These are phyloP conservation scores for Phalacrocorax carbo DNA, from an alignment of 2,113 vertebrate genomes.

Conservation along the genomic window DNA sequence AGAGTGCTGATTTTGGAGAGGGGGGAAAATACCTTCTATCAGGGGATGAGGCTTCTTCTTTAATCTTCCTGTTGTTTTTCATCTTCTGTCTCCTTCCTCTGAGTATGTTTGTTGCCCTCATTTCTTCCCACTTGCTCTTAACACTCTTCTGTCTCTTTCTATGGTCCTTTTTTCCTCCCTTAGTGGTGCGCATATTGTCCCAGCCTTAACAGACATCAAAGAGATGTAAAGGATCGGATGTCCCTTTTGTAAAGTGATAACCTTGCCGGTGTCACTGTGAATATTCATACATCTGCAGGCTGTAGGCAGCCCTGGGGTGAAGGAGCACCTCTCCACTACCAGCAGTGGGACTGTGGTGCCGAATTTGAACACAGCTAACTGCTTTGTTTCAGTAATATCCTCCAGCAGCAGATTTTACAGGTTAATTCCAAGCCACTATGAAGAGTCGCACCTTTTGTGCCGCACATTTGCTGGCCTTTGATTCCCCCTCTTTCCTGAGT, in stretches of 20 bases:
- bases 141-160: background rate
- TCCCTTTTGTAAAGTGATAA: background rate
- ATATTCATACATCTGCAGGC: slow-evolving; percentile 5
- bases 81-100: background rate
- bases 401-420: slow-evolving; percentile 37
- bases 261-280: slow-evolving; percentile 2
- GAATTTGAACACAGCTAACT: background rate
- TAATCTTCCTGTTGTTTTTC: background rate
- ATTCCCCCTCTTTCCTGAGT: background rate
- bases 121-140: background rate
- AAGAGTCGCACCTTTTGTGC: background rate
- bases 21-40: background rate
- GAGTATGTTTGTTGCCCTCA: background rate
- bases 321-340: background rate
- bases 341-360: background rate
- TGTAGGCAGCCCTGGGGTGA: slow-evolving; percentile 9
- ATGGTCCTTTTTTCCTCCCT: background rate
- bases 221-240: background rate
- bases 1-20: background rate
- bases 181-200: background rate
- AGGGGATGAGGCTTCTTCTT: background rate
- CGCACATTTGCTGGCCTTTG: background rate
- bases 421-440: background rate
- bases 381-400: background rate
- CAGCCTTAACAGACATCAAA: slow-evolving; percentile 18